phyloP scores from a whole-genome alignment of 2,888 invertebrate genomes.

The Morpho achilles region DNA sequence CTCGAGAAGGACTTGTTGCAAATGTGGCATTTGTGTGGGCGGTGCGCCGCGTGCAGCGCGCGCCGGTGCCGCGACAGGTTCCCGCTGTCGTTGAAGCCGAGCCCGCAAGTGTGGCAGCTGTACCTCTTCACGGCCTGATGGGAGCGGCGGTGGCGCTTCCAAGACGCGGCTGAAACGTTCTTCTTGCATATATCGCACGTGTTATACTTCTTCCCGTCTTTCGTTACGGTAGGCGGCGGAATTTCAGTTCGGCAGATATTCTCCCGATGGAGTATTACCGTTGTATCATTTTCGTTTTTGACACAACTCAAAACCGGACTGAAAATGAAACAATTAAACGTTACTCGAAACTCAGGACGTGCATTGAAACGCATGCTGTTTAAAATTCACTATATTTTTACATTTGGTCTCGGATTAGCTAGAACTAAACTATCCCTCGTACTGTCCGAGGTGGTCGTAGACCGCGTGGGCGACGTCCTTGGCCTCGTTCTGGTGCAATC shows the following conservation, averaged over 20 bases:
- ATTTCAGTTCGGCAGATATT: conserved; percentile 1
- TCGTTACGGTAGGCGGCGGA: conserved; percentile 23
- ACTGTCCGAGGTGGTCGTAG: conserved; percentile 18
- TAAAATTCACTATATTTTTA: no score
- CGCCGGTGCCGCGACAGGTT: conserved; percentile 75
- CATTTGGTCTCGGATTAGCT: no score
- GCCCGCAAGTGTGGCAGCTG: conserved; percentile 76
- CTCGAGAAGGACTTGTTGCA: conserved; percentile 73
- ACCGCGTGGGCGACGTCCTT: conserved; percentile 21
- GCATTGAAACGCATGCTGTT: no score
- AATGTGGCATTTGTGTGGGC: conserved; percentile 67
- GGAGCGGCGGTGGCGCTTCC: conserved; percentile 65
- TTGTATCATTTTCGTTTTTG: no score
- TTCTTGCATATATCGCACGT: conserved; percentile 63
- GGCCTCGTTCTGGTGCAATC: conserved; percentile 52
- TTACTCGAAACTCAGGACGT: no score
- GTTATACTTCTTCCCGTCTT: conserved; percentile 37
- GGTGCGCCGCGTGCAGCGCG: conserved; percentile 61
- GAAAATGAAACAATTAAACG: no score
- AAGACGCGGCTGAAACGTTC: conserved; percentile 41
- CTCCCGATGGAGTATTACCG: no score
- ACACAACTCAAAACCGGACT: no score
- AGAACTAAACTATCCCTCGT: conserved; percentile 14
- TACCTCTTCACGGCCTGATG: conserved; percentile 60
- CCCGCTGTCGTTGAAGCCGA: conserved; percentile 63